Base-by-base conservation (phyloP, 2,888 invertebrate species). In the Hirtodrosophila trivittata region DNA sequence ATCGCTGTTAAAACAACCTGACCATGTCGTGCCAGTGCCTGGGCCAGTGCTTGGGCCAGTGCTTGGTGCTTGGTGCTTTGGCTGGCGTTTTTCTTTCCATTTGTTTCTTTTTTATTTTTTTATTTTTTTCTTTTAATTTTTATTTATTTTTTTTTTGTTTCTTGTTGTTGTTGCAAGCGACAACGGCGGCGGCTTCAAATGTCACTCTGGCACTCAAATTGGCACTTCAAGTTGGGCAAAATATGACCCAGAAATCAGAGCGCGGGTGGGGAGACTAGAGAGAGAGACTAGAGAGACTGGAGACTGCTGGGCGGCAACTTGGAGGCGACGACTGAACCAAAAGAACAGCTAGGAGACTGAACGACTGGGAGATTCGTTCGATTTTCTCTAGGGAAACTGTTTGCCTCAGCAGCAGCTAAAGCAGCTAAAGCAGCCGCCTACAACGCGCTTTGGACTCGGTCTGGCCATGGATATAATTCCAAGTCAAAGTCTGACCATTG, bases 161-260 rank as follows among this genome's bases (percentile, higher is more conserved):
- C 13, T 57, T 46, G 43, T 55, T 45, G 41, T 12, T 13, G 32
- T 43, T 47, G 42, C 30, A 30, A 21, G 25, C 54, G 25, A 8
- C 54, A 21, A 8, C 50, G 51, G 38, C 80, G 71, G 71, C 68
- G 70, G 82, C 78, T 77, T 80, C 85, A 85, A 85, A 78, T 80
- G 75, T 77, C 80, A 84, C 63, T 77, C 46, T 25, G 68, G 41
- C 70, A 75, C 49, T 73, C 71, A 63, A 64, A 65, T 69, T 65
- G 70, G 71, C 71, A 75, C 77, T 77, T 58, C 50, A 66, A 74
- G 69, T 75, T 72, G 66, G 76, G 57, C 75, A 78, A 82, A 85
- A 82, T 71, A 77, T 80, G 85, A 82, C 80, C 82, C 82, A 80
- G 82, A 84, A 84, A 80, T 81, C 66, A 63, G 63, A 72, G 71